Conservation (phyloP, 2,797 vertebrate species). For the Peromyscus eremicus region DNA sequence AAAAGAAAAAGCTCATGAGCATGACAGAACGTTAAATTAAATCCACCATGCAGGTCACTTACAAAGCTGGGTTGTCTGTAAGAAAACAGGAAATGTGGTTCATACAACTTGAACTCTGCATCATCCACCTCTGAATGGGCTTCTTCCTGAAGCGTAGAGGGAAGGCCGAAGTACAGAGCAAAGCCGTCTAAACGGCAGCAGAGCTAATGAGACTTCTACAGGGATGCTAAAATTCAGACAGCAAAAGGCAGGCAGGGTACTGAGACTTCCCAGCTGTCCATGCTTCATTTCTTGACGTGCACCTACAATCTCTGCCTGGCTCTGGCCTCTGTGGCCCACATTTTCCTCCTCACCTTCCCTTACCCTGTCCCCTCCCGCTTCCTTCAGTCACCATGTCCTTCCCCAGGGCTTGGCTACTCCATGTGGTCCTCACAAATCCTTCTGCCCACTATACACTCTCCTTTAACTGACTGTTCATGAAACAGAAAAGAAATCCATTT, state of each 20-base stretch:
- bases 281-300: background rate
- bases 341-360: background rate
- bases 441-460: background rate
- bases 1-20: conserved; percentile 38
- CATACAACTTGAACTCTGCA: conserved; percentile 53
- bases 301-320: background rate
- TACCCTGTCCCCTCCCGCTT: background rate
- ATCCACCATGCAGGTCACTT: conserved; percentile 3
- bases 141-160: conserved; percentile 29
- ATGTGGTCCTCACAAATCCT: background rate
- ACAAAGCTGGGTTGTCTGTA: conserved; percentile 38
- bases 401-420: background rate
- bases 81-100: background rate
- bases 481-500: background rate
- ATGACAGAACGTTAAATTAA: conserved; percentile 57
- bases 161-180: background rate
- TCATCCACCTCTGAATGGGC: conserved; percentile 25
- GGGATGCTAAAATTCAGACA: background rate
- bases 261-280: background rate
- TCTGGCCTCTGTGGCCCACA: background rate
- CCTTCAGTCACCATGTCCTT: background rate
- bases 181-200: background rate
- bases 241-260: background rate
- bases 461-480: background rate
- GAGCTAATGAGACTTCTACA: background rate